Evolutionary conservation across 2,888 invertebrate species (phyloP).

Genomic region (Lepidonotus clava): DNA sequence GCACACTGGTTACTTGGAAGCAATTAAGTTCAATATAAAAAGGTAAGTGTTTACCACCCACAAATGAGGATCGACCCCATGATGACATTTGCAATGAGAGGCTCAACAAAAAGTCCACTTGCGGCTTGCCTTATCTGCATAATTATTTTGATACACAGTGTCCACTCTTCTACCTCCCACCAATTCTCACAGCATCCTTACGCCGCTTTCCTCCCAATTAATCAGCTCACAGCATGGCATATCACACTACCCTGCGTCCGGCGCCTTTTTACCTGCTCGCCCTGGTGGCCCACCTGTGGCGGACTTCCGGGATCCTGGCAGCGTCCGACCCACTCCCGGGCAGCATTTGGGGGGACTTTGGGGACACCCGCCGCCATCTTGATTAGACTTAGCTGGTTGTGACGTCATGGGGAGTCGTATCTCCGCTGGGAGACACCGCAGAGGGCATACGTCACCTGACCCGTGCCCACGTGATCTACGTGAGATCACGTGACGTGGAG

Average conservation of each 20-base stretch:
- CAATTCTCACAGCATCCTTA: not conserved
- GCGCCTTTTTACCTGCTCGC: not conserved
- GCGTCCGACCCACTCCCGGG: not conserved
- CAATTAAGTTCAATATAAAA: too few species aligned
- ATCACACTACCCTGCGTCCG: not conserved
- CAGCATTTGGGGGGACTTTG: not conserved
- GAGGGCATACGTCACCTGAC: conserved; percentile 14
- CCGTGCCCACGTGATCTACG: conserved; percentile 19
- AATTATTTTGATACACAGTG: not conserved
- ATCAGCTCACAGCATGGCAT: not conserved
- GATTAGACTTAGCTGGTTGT: conserved; percentile 2
- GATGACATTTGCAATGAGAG: too few species aligned
- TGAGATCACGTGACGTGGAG: not conserved
- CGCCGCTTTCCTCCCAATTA: not conserved
- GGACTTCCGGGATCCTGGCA: not conserved
- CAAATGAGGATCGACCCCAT: too few species aligned
- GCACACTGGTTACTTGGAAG: too few species aligned
- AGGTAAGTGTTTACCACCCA: too few species aligned
- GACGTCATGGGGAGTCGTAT: not conserved
- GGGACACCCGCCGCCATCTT: not conserved
- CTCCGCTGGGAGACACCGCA: not conserved
- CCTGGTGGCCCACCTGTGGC: not conserved
- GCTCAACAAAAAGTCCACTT: too few species aligned
- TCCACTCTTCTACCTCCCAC: not conserved
- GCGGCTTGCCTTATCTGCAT: not conserved